These are phyloP conservation scores for Anadara kagoshimensis DNA, from an alignment of 1,140 invertebrate species.

Conservation along the genomic window DNA sequence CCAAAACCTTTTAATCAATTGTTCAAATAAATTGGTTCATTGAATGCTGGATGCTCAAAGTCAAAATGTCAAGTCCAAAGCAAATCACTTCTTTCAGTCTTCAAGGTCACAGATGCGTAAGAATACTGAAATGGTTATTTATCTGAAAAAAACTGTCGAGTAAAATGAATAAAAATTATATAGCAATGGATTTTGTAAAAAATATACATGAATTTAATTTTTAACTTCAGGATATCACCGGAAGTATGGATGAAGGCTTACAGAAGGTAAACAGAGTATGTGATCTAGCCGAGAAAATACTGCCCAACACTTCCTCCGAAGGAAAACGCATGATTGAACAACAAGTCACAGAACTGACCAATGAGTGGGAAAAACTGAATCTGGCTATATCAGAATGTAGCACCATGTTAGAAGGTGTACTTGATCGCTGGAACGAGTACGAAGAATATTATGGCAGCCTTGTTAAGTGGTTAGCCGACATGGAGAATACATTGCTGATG, in stretches of 20 bases:
- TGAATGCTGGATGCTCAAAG: too few species aligned
- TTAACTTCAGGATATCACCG: slow-evolving; percentile 61
- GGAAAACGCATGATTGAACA: slow-evolving; percentile 89
- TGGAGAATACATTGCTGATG: slow-evolving; percentile 64
- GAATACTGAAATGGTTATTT: too few species aligned
- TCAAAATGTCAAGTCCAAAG: too few species aligned
- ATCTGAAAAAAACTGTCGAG: too few species aligned
- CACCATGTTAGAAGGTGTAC: slow-evolving; percentile 85
- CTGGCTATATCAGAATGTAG: slow-evolving; percentile 86
- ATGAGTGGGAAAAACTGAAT: slow-evolving; percentile 90
- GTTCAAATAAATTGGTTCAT: too few species aligned
- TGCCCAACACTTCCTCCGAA: slow-evolving; percentile 87
- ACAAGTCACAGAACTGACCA: slow-evolving; percentile 88
- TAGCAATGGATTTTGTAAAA: too few species aligned
- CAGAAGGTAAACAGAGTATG: slow-evolving; percentile 73
- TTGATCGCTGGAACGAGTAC: slow-evolving; percentile 89
- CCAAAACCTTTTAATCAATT: too few species aligned
- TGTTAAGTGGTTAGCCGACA: slow-evolving; percentile 85
- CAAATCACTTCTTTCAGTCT: too few species aligned
- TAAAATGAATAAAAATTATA: too few species aligned
- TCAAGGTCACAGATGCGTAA: too few species aligned
- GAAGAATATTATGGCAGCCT: slow-evolving; percentile 84
- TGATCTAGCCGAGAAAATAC: slow-evolving; percentile 84
- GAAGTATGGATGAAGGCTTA: slow-evolving; percentile 67
- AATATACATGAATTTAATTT: too few species aligned